A percentile compares a stretch with the other conserved stretches of the same genome.
Conservation (phyloP, 1,140 invertebrate genomes). For the Drosophila erecta region DNA sequence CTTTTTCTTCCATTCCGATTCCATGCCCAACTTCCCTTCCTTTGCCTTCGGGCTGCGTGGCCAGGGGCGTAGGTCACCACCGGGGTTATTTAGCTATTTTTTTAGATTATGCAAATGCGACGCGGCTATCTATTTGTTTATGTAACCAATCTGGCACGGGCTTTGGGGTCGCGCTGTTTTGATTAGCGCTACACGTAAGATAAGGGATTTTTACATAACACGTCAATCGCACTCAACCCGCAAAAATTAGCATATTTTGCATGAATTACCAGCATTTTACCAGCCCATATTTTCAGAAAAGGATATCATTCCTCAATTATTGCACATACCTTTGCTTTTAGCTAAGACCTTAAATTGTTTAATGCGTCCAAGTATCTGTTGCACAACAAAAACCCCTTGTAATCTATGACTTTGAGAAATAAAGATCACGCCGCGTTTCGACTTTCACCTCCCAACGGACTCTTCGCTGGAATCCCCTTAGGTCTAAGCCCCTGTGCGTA, state of each 20-base stretch:
- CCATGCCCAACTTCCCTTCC: slow-evolving; percentile 23
- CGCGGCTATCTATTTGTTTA: slow-evolving; percentile 6
- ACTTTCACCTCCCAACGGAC: neutral
- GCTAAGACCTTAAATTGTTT: no score
- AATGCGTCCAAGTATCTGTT: neutral
- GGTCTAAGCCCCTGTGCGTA: slow-evolving; percentile 58
- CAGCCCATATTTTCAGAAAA: neutral
- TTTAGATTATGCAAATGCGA: slow-evolving; percentile 22
- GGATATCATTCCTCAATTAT: no score
- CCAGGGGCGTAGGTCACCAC: slow-evolving; percentile 15
- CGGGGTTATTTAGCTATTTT: neutral
- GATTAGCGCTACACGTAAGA: neutral
- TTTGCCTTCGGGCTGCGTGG: slow-evolving; percentile 20
- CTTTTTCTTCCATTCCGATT: slow-evolving; percentile 15
- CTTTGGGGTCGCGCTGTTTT: neutral
- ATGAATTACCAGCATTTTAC: neutral
- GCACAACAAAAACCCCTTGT: no score
- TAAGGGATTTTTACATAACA: neutral
- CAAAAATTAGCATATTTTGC: neutral
- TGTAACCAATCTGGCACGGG: neutral
- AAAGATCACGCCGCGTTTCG: neutral
- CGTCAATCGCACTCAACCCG: neutral
- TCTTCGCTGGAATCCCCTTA: slow-evolving; percentile 24
- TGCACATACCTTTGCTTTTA: neutral
- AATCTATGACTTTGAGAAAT: neutral